These are phyloP conservation scores for Morphnarchus princeps DNA, from an alignment of 2,113 vertebrate genomes.

Conservation along the genomic window DNA sequence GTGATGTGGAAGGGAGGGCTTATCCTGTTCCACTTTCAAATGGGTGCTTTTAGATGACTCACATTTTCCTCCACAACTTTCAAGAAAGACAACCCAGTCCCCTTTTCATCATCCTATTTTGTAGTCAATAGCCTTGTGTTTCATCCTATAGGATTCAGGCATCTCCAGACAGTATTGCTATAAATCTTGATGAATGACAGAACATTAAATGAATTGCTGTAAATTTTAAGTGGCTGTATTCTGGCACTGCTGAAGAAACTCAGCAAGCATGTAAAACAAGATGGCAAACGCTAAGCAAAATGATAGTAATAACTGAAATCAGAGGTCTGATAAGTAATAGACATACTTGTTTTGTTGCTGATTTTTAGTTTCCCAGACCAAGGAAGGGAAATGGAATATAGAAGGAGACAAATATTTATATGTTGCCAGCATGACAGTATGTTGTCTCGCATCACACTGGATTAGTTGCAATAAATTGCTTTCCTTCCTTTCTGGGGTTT, in stretches of 20 bases:
- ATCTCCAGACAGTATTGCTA: background rate
- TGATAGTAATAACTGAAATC: background rate
- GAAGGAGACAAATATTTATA: background rate
- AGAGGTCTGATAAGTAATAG: background rate
- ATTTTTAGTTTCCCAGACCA: background rate
- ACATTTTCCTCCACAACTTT: slow-evolving; percentile 11
- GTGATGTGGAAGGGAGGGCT: background rate
- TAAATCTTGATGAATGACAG: slow-evolving; percentile 43
- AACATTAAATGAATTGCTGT: slow-evolving; percentile 52
- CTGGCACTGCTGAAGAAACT: background rate
- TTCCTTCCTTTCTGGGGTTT: background rate
- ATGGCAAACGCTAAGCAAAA: background rate
- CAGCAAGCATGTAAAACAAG: background rate
- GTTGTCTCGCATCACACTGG: background rate
- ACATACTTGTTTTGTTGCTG: background rate
- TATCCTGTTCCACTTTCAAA: background rate
- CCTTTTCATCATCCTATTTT: slow-evolving; percentile 15
- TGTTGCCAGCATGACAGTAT: background rate
- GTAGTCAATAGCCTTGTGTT: slow-evolving; percentile 40
- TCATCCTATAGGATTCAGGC: slow-evolving; percentile 20
- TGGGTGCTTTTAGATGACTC: slow-evolving; percentile 1
- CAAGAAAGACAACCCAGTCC: background rate
- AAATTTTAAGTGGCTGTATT: slow-evolving; percentile 57
- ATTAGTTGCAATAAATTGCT: background rate
- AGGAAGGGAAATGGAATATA: background rate